A percentile compares a stretch with the other conserved stretches of the same genome.
Conservation (phyloP, 2,888 invertebrate genomes). For the Agrotis ipsilon region DNA sequence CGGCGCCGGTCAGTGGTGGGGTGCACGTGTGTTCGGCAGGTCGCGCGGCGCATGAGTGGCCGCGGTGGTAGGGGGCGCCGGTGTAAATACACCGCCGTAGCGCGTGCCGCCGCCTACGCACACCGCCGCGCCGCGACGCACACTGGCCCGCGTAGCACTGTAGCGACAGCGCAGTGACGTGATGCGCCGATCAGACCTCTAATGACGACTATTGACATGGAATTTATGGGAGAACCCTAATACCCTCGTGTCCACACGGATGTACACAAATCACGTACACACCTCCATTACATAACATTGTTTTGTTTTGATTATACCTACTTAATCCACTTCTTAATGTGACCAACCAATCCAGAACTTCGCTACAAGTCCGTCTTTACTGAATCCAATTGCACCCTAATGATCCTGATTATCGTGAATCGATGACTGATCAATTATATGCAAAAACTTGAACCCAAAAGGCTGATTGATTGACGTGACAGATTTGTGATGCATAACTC, state of each 20-base stretch:
- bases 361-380: too few species aligned
- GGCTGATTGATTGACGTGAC: conserved; percentile 53
- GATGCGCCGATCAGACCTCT: conserved; percentile 70
- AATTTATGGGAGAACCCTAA: conserved; percentile 76
- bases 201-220: conserved; percentile 73
- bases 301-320: conserved; percentile 28
- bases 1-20: conserved; percentile 80
- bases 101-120: conserved; percentile 86
- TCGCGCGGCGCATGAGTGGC: conserved; percentile 90
- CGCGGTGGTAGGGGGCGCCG: conserved; percentile 89
- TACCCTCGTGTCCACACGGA: conserved; percentile 68
- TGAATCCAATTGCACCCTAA: conserved; percentile 30
- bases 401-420: conserved; percentile 30
- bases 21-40: conserved; percentile 87
- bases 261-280: conserved; percentile 64
- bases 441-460: conserved; percentile 44
- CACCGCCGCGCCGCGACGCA: conserved; percentile 71
- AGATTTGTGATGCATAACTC: conserved; percentile 55
- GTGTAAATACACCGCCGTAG: conserved; percentile 88
- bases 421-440: conserved; percentile 37
- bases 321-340: too few species aligned
- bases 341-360: too few species aligned
- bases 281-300: conserved; percentile 59
- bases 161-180: conserved; percentile 68
- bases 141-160: conserved; percentile 65